phyloP scores from a whole-genome alignment of 2,113 vertebrate species.

The Anser brachyrhynchus region DNA sequence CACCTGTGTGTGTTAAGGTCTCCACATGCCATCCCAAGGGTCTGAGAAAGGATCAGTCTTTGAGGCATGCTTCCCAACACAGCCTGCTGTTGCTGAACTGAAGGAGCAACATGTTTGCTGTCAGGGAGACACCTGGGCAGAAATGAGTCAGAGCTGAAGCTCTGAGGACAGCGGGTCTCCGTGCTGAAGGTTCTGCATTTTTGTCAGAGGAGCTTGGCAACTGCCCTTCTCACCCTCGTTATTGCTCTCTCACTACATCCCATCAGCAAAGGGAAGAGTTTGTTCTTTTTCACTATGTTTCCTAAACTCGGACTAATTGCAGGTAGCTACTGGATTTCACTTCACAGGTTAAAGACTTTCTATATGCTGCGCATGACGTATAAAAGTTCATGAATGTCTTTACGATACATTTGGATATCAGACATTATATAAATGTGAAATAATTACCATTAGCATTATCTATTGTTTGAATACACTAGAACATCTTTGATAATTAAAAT shows the following conservation, averaged over 20 bases:
- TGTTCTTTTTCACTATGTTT: background rate
- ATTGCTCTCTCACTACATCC: accelerated
- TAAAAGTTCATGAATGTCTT: background rate
- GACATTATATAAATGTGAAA: constrained; percentile 5
- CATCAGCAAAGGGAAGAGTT: accelerated
- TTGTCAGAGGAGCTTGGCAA: background rate
- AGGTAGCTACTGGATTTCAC: background rate
- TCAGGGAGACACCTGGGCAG: accelerated
- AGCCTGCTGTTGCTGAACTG: background rate
- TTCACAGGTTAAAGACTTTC: background rate
- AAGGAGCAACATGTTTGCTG: background rate
- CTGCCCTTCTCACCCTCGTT: accelerated
- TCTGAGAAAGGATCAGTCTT: background rate
- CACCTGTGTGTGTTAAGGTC: accelerated
- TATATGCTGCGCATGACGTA: background rate
- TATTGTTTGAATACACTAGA: constrained; percentile 19
- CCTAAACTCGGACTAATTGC: background rate
- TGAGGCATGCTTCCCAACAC: accelerated
- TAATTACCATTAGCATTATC: constrained; percentile 36
- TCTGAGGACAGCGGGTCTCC: accelerated
- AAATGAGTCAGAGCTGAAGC: background rate
- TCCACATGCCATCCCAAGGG: accelerated
- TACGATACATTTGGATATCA: background rate
- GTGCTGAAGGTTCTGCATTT: background rate
- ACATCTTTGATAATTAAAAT: constrained; percentile 36